Base-by-base conservation (phyloP, 2,797 vertebrate genomes). In the Oryzias sinensis region DNA sequence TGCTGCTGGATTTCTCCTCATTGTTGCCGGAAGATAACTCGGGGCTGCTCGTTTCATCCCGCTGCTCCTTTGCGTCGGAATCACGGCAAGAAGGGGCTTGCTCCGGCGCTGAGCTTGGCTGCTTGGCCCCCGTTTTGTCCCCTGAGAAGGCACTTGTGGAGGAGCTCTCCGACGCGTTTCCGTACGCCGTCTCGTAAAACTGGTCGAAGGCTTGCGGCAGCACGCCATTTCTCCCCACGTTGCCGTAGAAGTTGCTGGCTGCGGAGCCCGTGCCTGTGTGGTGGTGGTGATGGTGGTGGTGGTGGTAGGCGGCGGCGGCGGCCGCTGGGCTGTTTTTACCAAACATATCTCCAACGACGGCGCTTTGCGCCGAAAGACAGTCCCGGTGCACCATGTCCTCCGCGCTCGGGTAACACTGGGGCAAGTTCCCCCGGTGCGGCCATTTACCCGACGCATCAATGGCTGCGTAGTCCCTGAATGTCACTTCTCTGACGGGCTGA, bases 351-450 rank as follows among this genome's bases (percentile, higher is more conserved):
- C 95, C 95, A 81, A 96, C 92, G 79, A 93, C 90, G 52, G 94
- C 88, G 18, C 91, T 91, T 80, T 95, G 91, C 86, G 94, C 94
- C 77, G 96, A 94, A 78, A 98, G 86, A 89, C 96, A 98, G 91
- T 99, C 97, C 89, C 97, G 94, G 94, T 97, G 97, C 92, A 95
- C 95, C 88, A 98, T 94, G 89, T 98, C 97, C 87, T 98, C 96
- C 59, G 96, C 92, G 75, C 93, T 90, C 88, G 95, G 87, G 90
- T 97, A 98, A 88, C 95, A 97, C 82, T 97, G 96, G 77, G 95
- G 87, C 89, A 98, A 90, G 83, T 94, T 97, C 73, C 93, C 94
- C 88, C 96, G 91, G 92, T 95, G 94, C 88, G 96, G 93, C 97
- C 97, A 99, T 88, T 99, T 98, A 91, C 92, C 90, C 85, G 96